Conservation (phyloP, 2,113 vertebrate species). For the Lophura nycthemera region DNA sequence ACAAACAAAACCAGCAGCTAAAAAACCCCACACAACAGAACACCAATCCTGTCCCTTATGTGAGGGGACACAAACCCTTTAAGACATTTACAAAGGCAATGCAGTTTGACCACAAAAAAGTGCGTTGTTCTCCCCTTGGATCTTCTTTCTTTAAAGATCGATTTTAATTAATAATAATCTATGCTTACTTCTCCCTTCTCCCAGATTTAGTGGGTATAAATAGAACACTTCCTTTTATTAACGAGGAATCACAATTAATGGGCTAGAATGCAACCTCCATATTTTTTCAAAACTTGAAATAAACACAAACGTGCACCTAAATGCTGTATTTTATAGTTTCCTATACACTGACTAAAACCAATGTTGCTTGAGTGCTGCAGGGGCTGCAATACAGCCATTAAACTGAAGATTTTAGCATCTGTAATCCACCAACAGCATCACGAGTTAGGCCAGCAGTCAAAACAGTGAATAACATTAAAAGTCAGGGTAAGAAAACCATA, state of each 20-base stretch:
- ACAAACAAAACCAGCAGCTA: background rate
- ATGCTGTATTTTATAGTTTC: background rate
- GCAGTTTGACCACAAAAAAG: background rate
- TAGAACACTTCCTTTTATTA: background rate
- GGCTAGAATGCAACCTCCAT: background rate
- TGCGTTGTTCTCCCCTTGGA: background rate
- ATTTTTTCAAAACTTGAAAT: background rate
- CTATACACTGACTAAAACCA: background rate
- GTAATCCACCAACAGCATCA: background rate
- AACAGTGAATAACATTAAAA: background rate
- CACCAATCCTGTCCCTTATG: background rate
- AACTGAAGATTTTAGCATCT: background rate
- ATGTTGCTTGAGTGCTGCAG: background rate
- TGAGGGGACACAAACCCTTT: fast-evolving
- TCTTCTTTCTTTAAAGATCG: background rate
- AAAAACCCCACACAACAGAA: background rate
- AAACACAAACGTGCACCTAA: background rate
- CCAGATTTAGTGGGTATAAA: background rate
- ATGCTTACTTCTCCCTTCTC: background rate
- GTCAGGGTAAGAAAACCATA: background rate
- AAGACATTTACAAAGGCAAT: background rate
- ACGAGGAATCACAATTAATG: background rate
- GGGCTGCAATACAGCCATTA: background rate
- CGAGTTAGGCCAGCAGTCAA: background rate
- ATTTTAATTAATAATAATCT: background rate